A percentile compares a stretch with the other conserved stretches of the same genome.
These are phyloP conservation scores for Ptyas mucosa DNA, from an alignment of 2,113 vertebrate genomes.

Conservation along the genomic window DNA sequence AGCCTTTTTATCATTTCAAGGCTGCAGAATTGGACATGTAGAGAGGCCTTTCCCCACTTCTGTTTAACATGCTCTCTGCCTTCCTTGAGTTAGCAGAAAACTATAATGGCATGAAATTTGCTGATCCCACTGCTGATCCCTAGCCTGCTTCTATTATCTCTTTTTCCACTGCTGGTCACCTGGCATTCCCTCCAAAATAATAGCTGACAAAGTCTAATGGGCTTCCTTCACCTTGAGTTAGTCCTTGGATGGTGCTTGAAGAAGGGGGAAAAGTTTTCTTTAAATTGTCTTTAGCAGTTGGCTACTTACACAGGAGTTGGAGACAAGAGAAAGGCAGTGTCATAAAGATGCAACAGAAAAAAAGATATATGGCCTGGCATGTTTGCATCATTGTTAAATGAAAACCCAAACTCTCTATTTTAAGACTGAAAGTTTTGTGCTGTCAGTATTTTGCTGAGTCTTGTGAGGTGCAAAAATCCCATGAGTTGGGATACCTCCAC, in stretches of 20 bases:
- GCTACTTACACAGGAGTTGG: background rate
- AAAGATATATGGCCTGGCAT: background rate
- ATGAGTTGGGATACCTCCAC: background rate
- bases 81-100: background rate
- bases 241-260: background rate
- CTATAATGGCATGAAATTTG: background rate
- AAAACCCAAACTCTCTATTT: background rate
- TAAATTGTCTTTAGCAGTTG: background rate
- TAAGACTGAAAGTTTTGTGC: background rate
- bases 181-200: background rate
- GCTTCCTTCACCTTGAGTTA: background rate
- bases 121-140: background rate
- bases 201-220: background rate
- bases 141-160: background rate
- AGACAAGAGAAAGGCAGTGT: background rate
- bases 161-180: background rate
- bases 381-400: background rate
- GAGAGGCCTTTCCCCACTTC: background rate
- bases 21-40: background rate
- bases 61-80: background rate
- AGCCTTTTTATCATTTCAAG: background rate
- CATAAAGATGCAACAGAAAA: background rate
- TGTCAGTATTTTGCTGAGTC: background rate
- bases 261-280: background rate
- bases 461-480: background rate